These are phyloP conservation scores for Nilaparvata lugens DNA, from an alignment of 1,140 invertebrate genomes.

Conservation along the genomic window DNA sequence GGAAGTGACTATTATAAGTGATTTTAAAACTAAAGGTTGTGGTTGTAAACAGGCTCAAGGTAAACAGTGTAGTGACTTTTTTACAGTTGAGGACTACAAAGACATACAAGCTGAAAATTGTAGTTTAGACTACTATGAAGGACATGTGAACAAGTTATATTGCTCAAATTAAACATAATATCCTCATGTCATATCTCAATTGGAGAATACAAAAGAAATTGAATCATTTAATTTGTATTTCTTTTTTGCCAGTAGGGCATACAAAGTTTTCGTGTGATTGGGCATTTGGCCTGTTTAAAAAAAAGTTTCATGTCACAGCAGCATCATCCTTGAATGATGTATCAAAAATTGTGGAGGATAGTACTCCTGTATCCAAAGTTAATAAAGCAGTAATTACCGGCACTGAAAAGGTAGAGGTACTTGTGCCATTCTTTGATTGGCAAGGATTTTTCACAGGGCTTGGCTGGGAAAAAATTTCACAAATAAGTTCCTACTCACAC, in stretches of 20 bases:
- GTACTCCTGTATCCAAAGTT: constrained; percentile 1
- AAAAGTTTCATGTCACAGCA: not conserved
- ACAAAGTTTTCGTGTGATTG: constrained; percentile 8
- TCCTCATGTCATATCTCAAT: not conserved
- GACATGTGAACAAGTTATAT: constrained; percentile 17
- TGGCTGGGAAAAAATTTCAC: constrained; percentile 1
- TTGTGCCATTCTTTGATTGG: not conserved
- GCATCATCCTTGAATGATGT: constrained; percentile 8
- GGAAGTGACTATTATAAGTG: no score
- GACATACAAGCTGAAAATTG: not conserved
- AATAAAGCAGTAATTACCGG: constrained; percentile 1
- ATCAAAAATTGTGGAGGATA: not conserved
- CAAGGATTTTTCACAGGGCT: not conserved
- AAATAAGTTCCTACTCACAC: not conserved
- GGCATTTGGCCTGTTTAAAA: constrained; percentile 12
- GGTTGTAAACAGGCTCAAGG: not conserved
- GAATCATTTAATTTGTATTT: not conserved
- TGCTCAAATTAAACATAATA: constrained; percentile 19
- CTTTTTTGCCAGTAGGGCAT: constrained; percentile 3
- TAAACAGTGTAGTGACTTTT: not conserved
- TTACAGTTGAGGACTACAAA: not conserved
- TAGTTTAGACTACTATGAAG: no score
- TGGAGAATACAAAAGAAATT: not conserved
- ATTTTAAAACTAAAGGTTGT: not conserved
- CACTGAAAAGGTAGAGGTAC: not conserved